phyloP scores from a whole-genome alignment of 2,113 vertebrate species.

The Epinephelus lanceolatus region DNA sequence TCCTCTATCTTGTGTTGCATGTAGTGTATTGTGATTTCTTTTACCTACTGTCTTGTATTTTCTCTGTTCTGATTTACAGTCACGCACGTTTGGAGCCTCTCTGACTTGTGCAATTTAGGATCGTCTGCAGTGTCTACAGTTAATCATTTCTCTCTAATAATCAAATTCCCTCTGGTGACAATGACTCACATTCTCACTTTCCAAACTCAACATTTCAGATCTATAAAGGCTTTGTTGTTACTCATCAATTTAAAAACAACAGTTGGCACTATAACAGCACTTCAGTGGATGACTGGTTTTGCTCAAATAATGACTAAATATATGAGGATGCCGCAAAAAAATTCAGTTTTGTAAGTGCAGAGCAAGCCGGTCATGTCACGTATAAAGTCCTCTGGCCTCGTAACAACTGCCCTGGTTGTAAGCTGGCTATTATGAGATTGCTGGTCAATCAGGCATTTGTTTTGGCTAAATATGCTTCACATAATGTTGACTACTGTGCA shows the following conservation, averaged over 20 bases:
- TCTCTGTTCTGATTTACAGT: not conserved
- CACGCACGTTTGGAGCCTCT: not conserved
- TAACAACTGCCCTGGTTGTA: not conserved
- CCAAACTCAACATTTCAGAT: constrained; percentile 6
- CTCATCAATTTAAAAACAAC: constrained; percentile 1
- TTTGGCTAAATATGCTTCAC: not conserved
- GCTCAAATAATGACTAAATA: not conserved
- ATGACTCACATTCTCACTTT: constrained; percentile 20
- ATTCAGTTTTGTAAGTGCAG: not conserved
- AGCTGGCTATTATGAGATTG: not conserved
- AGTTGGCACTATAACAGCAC: not conserved
- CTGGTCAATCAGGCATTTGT: not conserved
- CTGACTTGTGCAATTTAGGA: not conserved
- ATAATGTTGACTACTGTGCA: not conserved
- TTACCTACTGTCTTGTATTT: not conserved
- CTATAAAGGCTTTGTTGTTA: constrained; percentile 7
- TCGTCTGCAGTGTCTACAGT: not conserved
- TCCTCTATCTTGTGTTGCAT: not conserved
- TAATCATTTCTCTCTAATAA: constrained; percentile 5
- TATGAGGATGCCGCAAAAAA: not conserved
- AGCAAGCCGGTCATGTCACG: not conserved
- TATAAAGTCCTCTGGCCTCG: not conserved
- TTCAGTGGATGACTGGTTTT: not conserved
- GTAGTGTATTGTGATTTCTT: not conserved
- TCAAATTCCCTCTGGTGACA: not conserved